Evolutionary conservation across 2,797 vertebrate genomes (phyloP).

Genomic region (Sebastes kiyomatsui): DNA sequence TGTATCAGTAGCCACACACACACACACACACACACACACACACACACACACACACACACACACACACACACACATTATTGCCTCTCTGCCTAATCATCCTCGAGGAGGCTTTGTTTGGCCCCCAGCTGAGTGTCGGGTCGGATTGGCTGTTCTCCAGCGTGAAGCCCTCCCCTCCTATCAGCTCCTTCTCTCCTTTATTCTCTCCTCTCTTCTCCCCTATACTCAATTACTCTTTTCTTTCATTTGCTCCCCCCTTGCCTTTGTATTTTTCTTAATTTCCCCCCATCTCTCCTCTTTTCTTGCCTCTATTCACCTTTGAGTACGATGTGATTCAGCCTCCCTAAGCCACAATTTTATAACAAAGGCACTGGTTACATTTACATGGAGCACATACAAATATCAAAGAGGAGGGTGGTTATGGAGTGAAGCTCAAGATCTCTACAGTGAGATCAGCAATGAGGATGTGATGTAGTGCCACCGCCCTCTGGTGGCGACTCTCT

Average conservation of each 20-base stretch:
- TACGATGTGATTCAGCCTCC: neutral
- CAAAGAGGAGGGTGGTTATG: neutral
- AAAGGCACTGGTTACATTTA: neutral
- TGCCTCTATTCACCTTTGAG: neutral
- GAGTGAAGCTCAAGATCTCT: neutral
- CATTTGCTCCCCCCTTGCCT: neutral
- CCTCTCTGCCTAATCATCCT: constrained; percentile 58
- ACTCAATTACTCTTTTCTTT: neutral
- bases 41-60: constrained; percentile 5
- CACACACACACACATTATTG: constrained; percentile 13
- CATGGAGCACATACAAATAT: neutral
- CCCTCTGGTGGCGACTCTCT: constrained; percentile 45
- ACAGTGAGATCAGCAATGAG: neutral
- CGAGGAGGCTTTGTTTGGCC: constrained; percentile 55
- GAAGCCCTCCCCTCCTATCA: constrained; percentile 7
- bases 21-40: constrained; percentile 33
- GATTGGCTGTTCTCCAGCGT: constrained; percentile 48
- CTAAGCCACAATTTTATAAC: neutral
- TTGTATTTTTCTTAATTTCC: neutral
- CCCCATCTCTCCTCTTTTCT: neutral
- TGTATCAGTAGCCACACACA: neutral
- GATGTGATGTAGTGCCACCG: neutral
- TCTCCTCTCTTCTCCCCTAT: neutral
- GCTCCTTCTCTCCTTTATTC: neutral
- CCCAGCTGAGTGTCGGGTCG: constrained; percentile 36